These are phyloP conservation scores for Myotis davidii DNA, from an alignment of 2,113 vertebrate genomes.

Conservation along the genomic window DNA sequence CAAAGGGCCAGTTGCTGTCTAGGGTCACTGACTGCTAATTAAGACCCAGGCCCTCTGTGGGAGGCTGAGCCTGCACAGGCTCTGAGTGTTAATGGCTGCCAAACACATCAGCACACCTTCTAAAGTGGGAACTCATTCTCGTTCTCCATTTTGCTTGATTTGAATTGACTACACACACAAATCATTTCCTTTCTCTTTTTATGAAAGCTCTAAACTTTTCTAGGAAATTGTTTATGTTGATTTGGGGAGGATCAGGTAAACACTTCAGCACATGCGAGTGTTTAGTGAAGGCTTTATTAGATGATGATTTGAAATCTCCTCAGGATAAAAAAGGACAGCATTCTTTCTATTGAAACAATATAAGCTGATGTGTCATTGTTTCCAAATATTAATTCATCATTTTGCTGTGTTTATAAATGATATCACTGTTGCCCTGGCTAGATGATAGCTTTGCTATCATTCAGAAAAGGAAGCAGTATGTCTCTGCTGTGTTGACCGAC, in stretches of 20 bases:
- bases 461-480: background rate
- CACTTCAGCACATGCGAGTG: background rate
- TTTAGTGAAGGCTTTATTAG: background rate
- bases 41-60: background rate
- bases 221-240: background rate
- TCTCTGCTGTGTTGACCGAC: background rate
- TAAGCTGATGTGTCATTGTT: background rate
- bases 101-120: background rate
- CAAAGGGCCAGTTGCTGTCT: background rate
- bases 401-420: slow-evolving; percentile 23
- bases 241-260: background rate
- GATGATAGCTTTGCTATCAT: background rate
- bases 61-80: background rate
- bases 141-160: background rate
- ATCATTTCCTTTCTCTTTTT: slow-evolving; percentile 29
- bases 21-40: slow-evolving; percentile 1
- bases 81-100: background rate
- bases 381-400: background rate
- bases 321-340: background rate
- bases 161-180: background rate
- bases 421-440: background rate
- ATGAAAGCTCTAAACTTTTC: background rate
- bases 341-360: background rate
- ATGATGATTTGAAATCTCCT: slow-evolving; percentile 10
- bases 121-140: background rate